Evolutionary conservation across 2,888 invertebrate genomes (phyloP).

Genomic region (Gryllus longicercus): DNA sequence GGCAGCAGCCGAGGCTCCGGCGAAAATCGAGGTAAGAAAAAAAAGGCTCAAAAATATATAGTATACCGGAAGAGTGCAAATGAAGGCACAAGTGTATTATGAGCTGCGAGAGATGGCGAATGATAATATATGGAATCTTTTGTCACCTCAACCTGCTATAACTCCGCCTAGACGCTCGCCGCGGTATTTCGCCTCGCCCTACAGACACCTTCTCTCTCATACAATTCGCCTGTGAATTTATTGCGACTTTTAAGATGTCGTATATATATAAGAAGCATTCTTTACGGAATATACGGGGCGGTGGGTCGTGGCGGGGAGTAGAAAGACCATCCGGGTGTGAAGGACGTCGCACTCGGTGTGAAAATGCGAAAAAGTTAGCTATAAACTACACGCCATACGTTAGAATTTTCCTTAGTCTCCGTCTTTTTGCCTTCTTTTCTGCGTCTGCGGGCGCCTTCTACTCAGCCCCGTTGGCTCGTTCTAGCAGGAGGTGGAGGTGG

Average conservation of each 20-base stretch:
- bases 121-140: too few relatives aligned
- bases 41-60: too few relatives aligned
- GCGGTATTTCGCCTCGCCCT: too few relatives aligned
- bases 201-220: background rate
- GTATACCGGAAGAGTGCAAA: too few relatives aligned
- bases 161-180: too few relatives aligned
- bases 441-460: background rate
- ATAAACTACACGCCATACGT: constrained; percentile 2
- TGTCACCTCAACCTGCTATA: too few relatives aligned
- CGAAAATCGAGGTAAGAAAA: too few relatives aligned
- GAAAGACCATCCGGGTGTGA: background rate
- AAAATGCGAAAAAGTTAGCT: constrained; percentile 1
- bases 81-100: too few relatives aligned
- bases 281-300: constrained; percentile 2
- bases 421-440: background rate
- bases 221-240: constrained; percentile 1
- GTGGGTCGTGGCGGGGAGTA: background rate
- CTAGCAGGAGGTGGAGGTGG: too few relatives aligned
- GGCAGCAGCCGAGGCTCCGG: too few relatives aligned
- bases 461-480: too few relatives aligned
- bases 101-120: too few relatives aligned
- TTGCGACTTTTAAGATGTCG: constrained; percentile 1
- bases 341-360: background rate
- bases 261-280: background rate
- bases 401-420: background rate